These are phyloP conservation scores for Metopia argyrocephala DNA, from an alignment of 2,888 invertebrate species.

Conservation along the genomic window DNA sequence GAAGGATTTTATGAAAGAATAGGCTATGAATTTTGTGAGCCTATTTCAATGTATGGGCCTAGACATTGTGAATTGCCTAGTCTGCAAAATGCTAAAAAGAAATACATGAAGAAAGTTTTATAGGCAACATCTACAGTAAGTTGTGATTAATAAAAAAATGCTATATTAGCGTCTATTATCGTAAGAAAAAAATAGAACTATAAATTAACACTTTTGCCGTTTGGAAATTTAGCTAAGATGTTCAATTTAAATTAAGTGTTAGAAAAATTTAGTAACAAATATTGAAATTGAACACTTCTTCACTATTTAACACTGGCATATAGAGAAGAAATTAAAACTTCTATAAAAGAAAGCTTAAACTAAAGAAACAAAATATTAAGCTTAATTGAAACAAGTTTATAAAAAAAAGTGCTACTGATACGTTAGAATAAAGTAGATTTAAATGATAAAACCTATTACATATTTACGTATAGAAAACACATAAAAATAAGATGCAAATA, in stretches of 20 bases:
- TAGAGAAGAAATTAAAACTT: not conserved
- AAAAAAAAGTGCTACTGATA: slow-evolving; percentile 1
- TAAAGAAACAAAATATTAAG: not conserved
- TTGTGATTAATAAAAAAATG: not conserved
- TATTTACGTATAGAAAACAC: not conserved
- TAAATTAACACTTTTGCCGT: too few relatives aligned
- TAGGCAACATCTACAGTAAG: slow-evolving; percentile 72
- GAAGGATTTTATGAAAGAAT: slow-evolving; percentile 87
- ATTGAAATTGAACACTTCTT: not conserved
- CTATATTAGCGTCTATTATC: not conserved
- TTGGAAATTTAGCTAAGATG: too few relatives aligned
- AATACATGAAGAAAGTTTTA: slow-evolving; percentile 78
- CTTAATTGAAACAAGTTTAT: too few relatives aligned
- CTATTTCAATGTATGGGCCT: slow-evolving; percentile 84
- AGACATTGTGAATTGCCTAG: slow-evolving; percentile 77
- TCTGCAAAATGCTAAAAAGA: slow-evolving; percentile 76
- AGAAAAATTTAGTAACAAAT: not conserved
- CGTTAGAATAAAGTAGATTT: slow-evolving; percentile 1
- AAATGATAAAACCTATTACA: slow-evolving; percentile 1
- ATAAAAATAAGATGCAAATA: not conserved
- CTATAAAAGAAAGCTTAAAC: not conserved
- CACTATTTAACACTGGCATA: not conserved
- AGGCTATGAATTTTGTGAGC: slow-evolving; percentile 85
- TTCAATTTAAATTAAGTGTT: not conserved
- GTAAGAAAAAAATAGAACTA: too few relatives aligned